Percentiles rank a stretch among this genome's conserved stretches.
These are phyloP conservation scores for Orius insidiosus DNA, from an alignment of 1,140 invertebrate species.

Conservation along the genomic window DNA sequence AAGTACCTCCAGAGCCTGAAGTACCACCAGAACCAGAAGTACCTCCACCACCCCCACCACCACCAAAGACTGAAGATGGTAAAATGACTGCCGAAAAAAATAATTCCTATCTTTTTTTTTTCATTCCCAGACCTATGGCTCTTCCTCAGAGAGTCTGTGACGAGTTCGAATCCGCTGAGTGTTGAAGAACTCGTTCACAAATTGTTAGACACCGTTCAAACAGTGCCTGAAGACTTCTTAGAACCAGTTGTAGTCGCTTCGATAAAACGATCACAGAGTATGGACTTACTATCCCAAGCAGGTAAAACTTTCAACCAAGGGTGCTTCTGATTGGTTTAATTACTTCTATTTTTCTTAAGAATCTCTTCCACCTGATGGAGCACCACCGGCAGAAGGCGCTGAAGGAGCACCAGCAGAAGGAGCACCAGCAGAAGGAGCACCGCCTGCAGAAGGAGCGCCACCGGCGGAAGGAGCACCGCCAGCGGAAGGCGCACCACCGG, in stretches of 20 bases:
- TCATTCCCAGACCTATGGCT: slow-evolving; percentile 21
- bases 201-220: slow-evolving; percentile 20
- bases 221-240: slow-evolving; percentile 23
- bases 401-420: slow-evolving; percentile 27
- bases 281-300: slow-evolving; percentile 19
- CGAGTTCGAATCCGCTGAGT: slow-evolving; percentile 25
- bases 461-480: slow-evolving; percentile 6
- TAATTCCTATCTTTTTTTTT: neutral
- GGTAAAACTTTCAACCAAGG: slow-evolving; percentile 11
- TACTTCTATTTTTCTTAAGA: neutral
- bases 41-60: slow-evolving; percentile 19
- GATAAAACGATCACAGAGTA: slow-evolving; percentile 21
- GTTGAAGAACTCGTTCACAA: slow-evolving; percentile 26
- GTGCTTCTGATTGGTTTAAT: no score
- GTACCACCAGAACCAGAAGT: slow-evolving; percentile 19
- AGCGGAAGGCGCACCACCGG: neutral
- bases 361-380: neutral
- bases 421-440: slow-evolving; percentile 23
- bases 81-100: slow-evolving; percentile 23
- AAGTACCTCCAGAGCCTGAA: slow-evolving; percentile 5
- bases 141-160: slow-evolving; percentile 21
- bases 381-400: slow-evolving; percentile 23
- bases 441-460: slow-evolving; percentile 23
- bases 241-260: slow-evolving; percentile 23
- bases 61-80: slow-evolving; percentile 26